Conservation (phyloP, 2,797 vertebrate species). For the Anabacerthia variegaticeps region DNA sequence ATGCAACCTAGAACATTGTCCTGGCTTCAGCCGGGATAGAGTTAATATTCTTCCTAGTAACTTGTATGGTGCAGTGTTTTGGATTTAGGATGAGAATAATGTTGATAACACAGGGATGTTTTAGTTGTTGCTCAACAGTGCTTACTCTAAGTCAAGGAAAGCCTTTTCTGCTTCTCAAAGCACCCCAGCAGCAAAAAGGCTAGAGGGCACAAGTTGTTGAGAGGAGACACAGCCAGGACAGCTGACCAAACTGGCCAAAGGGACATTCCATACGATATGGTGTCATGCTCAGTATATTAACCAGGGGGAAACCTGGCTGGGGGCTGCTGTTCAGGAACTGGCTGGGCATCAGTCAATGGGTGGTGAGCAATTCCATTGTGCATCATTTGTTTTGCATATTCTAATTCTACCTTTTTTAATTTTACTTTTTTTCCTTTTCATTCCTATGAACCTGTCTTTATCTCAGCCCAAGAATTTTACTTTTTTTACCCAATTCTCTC, state of each 20-base stretch:
- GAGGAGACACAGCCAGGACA: background rate
- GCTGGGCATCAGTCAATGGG: accelerated
- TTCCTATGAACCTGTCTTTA: background rate
- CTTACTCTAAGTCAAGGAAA: background rate
- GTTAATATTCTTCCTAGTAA: background rate
- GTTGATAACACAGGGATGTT: background rate
- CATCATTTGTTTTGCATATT: background rate
- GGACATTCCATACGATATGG: background rate
- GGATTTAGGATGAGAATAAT: background rate
- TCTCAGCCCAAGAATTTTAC: background rate
- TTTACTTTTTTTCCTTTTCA: background rate
- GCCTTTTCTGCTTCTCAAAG: background rate
- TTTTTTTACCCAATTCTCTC: background rate
- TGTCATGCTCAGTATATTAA: background rate
- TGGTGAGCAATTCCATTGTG: background rate
- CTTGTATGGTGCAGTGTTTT: background rate
- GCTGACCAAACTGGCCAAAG: background rate
- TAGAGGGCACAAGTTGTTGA: background rate
- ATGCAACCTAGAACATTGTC: background rate
- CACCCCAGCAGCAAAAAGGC: background rate
- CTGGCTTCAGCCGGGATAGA: background rate
- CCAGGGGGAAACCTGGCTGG: background rate
- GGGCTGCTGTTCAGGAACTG: background rate
- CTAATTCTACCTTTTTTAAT: background rate
- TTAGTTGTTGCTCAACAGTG: background rate